phyloP scores from a whole-genome alignment of 2,113 vertebrate species.

The Morone chrysops region DNA sequence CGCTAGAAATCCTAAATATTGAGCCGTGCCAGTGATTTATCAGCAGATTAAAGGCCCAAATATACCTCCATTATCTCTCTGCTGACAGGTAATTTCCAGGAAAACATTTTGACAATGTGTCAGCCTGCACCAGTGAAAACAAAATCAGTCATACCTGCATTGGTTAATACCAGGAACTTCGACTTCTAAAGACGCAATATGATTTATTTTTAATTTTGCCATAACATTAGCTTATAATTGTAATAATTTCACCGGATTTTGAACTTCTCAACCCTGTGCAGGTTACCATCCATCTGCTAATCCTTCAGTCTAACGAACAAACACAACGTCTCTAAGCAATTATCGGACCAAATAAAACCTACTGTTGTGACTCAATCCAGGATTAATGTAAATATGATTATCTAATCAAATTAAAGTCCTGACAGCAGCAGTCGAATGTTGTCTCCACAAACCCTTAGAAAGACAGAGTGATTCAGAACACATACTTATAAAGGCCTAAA shows the following conservation, averaged over 20 bases:
- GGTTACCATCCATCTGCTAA: neutral
- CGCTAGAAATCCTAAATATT: neutral
- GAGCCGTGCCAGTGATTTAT: neutral
- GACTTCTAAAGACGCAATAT: neutral
- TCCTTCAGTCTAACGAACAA: neutral
- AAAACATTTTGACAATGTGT: neutral
- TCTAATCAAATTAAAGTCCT: neutral
- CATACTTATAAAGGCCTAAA: neutral
- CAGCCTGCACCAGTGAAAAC: neutral
- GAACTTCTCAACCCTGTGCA: conserved; percentile 20
- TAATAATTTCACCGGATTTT: neutral
- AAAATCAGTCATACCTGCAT: neutral
- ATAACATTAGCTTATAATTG: neutral
- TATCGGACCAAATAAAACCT: neutral
- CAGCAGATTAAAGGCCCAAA: neutral
- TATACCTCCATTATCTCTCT: conserved; percentile 4
- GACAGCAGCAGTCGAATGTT: neutral
- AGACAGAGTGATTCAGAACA: neutral
- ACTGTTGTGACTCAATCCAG: neutral
- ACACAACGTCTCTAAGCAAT: neutral
- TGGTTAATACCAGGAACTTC: neutral
- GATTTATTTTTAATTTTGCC: neutral
- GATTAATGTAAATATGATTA: neutral
- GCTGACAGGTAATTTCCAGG: neutral
- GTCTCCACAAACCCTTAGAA: neutral